Percentiles rank a stretch among this genome's conserved stretches.
Conservation (phyloP, 2,113 vertebrate genomes). For the Corythaixoides concolor region DNA sequence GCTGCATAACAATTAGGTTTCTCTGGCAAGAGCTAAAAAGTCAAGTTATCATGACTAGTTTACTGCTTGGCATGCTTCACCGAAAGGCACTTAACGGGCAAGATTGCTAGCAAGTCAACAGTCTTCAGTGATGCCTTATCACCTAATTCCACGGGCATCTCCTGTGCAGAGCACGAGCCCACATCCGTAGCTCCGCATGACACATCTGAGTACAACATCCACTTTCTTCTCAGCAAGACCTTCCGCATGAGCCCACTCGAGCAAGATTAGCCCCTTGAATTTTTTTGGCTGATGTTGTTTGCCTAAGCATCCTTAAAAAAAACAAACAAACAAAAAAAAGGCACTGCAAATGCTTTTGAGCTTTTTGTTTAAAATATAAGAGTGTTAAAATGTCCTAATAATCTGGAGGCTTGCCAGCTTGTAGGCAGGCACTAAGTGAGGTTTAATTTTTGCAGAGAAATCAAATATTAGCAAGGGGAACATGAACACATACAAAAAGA, state of each 20-base stretch:
- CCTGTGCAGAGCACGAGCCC: neutral
- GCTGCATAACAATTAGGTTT: slow-evolving; percentile 34
- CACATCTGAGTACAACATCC: neutral
- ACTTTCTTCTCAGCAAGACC: neutral
- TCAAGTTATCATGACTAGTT: neutral
- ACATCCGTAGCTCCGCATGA: neutral
- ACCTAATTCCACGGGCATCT: neutral
- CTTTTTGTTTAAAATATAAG: neutral
- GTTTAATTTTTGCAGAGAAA: slow-evolving; percentile 17
- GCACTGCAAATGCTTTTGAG: neutral
- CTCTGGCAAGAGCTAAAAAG: slow-evolving; percentile 30
- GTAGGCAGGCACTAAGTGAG: neutral
- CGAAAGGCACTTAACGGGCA: neutral
- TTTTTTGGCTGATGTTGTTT: neutral
- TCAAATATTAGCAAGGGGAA: slow-evolving; percentile 39
- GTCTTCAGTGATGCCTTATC: neutral
- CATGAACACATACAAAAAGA: neutral
- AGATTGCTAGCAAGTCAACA: neutral
- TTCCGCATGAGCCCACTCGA: neutral
- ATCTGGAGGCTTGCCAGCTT: neutral
- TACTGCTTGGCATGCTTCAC: neutral
- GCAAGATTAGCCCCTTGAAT: neutral
- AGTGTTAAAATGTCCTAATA: slow-evolving; percentile 4
- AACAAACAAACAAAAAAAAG: neutral
- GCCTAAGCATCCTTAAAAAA: neutral